Percentiles rank a stretch among this genome's conserved stretches.
Conservation (phyloP, 2,888 invertebrate species). For the Hemistola chrysoprasaria region DNA sequence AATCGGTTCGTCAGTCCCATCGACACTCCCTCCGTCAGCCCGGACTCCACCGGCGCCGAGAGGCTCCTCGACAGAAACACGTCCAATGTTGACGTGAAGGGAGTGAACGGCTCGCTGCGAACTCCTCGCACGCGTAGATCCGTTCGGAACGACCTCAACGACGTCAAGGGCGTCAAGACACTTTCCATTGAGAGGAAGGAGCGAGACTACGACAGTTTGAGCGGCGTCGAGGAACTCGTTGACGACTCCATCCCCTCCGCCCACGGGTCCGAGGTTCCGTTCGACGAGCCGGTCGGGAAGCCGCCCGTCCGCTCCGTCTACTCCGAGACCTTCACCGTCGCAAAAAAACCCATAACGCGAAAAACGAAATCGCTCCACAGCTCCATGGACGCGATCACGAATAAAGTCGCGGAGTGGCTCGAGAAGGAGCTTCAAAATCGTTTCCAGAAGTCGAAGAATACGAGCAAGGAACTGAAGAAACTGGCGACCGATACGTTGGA, state of each 20-base stretch:
- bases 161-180: constrained; percentile 54
- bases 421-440: constrained; percentile 46
- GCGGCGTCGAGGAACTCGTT: constrained; percentile 62
- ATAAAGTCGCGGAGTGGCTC: constrained; percentile 56
- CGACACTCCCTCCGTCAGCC: constrained; percentile 47
- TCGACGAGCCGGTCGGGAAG: constrained; percentile 54
- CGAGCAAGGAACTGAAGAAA: constrained; percentile 40
- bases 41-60: constrained; percentile 48
- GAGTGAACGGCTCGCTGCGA: constrained; percentile 43
- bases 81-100: constrained; percentile 50
- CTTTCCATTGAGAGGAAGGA: constrained; percentile 40
- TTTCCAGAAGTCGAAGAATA: constrained; percentile 19
- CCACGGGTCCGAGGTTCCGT: constrained; percentile 40
- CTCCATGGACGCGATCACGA: constrained; percentile 41
- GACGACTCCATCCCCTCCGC: constrained; percentile 38
- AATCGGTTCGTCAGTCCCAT: constrained; percentile 63
- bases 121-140: constrained; percentile 52
- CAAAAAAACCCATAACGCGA: too few species aligned
- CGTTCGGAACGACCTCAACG: constrained; percentile 56
- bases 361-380: constrained; percentile 47
- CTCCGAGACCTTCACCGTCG: constrained; percentile 61
- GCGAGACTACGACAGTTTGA: constrained; percentile 45
- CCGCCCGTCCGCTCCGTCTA: constrained; percentile 49
- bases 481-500: constrained; percentile 50
- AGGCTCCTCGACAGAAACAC: constrained; percentile 47